These are phyloP conservation scores for Callionymus lyra DNA, from an alignment of 2,113 vertebrate species.

Conservation along the genomic window DNA sequence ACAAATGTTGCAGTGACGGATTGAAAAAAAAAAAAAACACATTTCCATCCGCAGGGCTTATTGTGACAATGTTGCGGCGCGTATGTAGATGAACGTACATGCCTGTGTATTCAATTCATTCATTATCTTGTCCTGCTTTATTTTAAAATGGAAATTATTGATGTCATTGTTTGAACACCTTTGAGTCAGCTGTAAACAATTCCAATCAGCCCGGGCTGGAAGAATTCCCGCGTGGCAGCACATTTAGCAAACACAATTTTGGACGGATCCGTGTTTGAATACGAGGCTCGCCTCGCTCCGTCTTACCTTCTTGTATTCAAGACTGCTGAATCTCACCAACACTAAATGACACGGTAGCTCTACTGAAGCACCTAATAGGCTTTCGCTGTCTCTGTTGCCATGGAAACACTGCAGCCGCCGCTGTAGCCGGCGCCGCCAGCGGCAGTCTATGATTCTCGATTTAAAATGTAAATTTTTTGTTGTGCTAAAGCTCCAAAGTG, in stretches of 20 bases:
- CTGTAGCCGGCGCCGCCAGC: constrained; percentile 62
- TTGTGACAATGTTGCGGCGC: constrained; percentile 1
- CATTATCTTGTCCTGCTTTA: constrained; percentile 10
- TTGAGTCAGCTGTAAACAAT: constrained; percentile 80
- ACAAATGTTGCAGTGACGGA: constrained; percentile 24
- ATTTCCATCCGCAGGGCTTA: neutral
- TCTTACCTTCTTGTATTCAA: constrained; percentile 34
- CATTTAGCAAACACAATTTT: constrained; percentile 82
- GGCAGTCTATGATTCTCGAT: constrained; percentile 66
- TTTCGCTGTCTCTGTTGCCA: constrained; percentile 78
- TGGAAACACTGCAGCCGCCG: constrained; percentile 73
- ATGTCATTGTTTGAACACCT: constrained; percentile 66
- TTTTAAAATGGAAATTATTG: constrained; percentile 66
- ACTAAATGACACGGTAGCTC: constrained; percentile 68
- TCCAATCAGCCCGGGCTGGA: constrained; percentile 70
- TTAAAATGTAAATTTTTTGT: constrained; percentile 70
- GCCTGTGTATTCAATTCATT: constrained; percentile 5
- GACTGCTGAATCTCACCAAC: constrained; percentile 63
- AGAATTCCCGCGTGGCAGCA: constrained; percentile 73
- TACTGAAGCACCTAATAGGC: constrained; percentile 70
- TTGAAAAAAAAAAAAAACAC: constrained; percentile 26
- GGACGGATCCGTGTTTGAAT: constrained; percentile 66
- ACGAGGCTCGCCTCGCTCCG: constrained; percentile 35
- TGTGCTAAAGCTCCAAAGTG: constrained; percentile 66
- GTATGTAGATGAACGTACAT: constrained; percentile 32